Conservation (phyloP, 2,113 vertebrate species). For the Semnopithecus entellus region DNA sequence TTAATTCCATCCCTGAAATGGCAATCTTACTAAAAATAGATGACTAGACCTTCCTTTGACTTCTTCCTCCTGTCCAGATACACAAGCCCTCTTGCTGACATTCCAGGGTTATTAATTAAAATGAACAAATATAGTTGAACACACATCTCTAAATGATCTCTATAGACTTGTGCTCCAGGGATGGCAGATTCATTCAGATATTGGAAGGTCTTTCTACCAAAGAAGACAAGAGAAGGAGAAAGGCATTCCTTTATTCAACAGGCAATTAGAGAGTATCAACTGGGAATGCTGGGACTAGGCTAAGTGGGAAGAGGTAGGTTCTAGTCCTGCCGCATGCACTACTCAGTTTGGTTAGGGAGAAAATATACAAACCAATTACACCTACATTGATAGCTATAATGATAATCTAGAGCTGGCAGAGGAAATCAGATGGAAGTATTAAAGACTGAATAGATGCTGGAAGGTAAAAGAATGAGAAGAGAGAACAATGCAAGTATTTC, state of each 20-base stretch:
- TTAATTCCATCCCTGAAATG: constrained; percentile 37
- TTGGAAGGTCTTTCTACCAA: background rate
- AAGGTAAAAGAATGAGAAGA: background rate
- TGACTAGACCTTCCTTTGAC: constrained; percentile 17
- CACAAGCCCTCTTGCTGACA: constrained; percentile 19
- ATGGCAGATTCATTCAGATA: background rate
- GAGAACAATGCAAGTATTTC: background rate
- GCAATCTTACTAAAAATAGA: constrained; percentile 65
- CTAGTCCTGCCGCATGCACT: accelerated
- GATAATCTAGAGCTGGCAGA: background rate
- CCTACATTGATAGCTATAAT: background rate
- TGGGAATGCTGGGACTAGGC: background rate
- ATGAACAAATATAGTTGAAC: constrained; percentile 55
- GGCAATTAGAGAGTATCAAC: background rate
- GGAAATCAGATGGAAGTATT: background rate
- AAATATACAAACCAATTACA: background rate
- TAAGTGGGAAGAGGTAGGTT: background rate
- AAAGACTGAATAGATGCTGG: background rate
- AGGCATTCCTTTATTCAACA: background rate
- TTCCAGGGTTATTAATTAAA: constrained; percentile 58
- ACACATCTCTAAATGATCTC: constrained; percentile 43
- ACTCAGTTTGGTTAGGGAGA: background rate
- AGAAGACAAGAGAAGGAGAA: background rate
- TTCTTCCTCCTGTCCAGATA: constrained; percentile 31
- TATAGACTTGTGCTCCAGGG: constrained; percentile 36